Conservation (phyloP, 2,113 vertebrate species). For the Ctenomys sociabilis region DNA sequence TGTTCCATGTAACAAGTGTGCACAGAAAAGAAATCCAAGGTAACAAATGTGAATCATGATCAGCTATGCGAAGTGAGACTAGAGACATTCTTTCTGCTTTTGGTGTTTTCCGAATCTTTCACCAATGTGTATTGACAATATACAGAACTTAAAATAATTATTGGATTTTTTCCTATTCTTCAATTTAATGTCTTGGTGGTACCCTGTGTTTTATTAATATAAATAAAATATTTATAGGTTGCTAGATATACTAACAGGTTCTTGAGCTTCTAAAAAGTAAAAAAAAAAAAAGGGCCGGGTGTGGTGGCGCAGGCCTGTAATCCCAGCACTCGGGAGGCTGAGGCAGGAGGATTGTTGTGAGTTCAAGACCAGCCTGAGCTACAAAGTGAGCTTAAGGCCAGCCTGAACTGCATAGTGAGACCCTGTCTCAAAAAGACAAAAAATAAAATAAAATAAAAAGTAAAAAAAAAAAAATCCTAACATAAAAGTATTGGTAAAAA, state of each 20-base stretch:
- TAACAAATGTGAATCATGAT: neutral
- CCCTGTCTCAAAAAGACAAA: no score
- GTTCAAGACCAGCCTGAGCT: no score
- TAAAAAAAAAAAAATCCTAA: constrained; percentile 3
- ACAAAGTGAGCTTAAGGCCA: no score
- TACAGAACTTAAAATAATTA: constrained; percentile 30
- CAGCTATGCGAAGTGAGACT: neutral
- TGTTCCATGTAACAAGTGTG: neutral
- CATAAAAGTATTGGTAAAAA: constrained; percentile 37
- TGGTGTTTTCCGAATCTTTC: neutral
- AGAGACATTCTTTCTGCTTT: neutral
- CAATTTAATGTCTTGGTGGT: constrained; percentile 40
- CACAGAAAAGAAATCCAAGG: neutral
- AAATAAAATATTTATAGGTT: constrained; percentile 51
- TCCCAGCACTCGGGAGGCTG: no score
- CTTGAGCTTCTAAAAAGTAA: constrained; percentile 46
- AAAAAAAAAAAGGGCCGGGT: no score
- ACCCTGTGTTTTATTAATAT: constrained; percentile 45
- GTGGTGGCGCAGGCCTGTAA: no score
- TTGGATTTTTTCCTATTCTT: neutral
- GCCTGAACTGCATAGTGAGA: no score
- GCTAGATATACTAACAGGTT: constrained; percentile 29
- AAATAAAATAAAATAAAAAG: constrained; percentile 45
- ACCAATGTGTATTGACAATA: neutral
- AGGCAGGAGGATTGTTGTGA: no score